Evolutionary conservation across 2,113 vertebrate genomes (phyloP), one percentile per base, ranked within the genome.

Genomic region (Verasper variegatus): DNA sequence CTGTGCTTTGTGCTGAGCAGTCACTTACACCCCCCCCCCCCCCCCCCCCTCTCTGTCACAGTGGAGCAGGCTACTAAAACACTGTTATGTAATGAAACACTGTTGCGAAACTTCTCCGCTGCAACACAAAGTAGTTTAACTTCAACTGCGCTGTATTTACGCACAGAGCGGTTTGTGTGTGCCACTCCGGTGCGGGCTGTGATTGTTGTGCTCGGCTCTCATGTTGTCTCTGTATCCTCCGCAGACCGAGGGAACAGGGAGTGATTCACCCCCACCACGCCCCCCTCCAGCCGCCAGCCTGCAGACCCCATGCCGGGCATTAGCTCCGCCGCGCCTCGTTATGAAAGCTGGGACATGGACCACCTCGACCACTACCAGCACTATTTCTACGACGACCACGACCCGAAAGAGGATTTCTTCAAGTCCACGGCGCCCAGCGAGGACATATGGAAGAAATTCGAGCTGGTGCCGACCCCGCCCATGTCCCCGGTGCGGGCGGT

Each of bases 401-500:
- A 98, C 75, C 91, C 92, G 67, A 95, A 93, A 61, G 96, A 97
- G 92, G 97, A 98, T 90, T 96, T 97, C 86, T 96, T 97, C 86
- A 96, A 96, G 87, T 97, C 96, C 78, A 97, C 96, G 4, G 97
- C 97, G 12, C 96, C 97, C 88, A 97, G 97, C 75, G 97, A 98
- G 92, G 97, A 98, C 89, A 97, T 98, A 82, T 98, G 97, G 97
- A 98, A 98, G 93, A 99, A 98, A 95, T 98, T 99, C 82, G 97
- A 99, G 92, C 94, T 98, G 86, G 97, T 99, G 1, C 96, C 96
- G 77, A 97, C 96, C 81, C 96, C 96, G 64, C 96, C 96, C 84
- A 91, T 94, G 90, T 97, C 96, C 60, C 96, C 96, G 1, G 90
- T 95, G 81, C 94, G 95, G 83, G 58, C 85, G 20, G 88, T 87